phyloP scores from a whole-genome alignment of 2,797 vertebrate species.

The Gallinago stenura region DNA sequence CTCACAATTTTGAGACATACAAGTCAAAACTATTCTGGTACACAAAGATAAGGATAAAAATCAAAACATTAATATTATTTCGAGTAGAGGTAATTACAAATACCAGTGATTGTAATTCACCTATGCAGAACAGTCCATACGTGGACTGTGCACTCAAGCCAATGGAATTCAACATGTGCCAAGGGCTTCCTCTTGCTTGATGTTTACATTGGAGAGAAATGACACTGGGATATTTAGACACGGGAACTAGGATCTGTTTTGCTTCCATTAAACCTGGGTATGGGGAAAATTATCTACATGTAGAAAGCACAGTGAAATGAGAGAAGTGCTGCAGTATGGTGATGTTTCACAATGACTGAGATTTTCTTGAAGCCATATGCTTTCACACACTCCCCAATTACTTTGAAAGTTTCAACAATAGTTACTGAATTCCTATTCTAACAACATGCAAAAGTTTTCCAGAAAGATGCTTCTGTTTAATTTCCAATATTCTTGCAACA shows the following conservation, averaged over 20 bases:
- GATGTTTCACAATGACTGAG: background rate
- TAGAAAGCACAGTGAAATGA: background rate
- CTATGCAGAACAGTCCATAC: background rate
- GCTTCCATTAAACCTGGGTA: background rate
- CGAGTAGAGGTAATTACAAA: background rate
- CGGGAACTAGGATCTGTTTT: background rate
- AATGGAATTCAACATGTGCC: background rate
- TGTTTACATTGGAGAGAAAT: background rate
- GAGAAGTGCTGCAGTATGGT: background rate
- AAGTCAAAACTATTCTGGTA: background rate
- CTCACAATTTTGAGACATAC: rapidly evolving
- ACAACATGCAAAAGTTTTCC: background rate
- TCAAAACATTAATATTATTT: background rate
- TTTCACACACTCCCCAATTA: background rate
- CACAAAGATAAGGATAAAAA: background rate
- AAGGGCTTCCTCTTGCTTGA: background rate
- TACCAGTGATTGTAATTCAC: background rate
- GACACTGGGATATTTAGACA: background rate
- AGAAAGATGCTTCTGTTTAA: background rate
- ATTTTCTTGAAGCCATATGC: background rate
- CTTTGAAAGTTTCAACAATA: background rate
- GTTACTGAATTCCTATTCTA: background rate
- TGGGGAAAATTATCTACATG: background rate
- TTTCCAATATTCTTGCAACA: background rate
- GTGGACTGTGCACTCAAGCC: background rate